These are phyloP conservation scores for Drosophila fuyamai DNA, from an alignment of 1,140 invertebrate genomes.

Conservation along the genomic window DNA sequence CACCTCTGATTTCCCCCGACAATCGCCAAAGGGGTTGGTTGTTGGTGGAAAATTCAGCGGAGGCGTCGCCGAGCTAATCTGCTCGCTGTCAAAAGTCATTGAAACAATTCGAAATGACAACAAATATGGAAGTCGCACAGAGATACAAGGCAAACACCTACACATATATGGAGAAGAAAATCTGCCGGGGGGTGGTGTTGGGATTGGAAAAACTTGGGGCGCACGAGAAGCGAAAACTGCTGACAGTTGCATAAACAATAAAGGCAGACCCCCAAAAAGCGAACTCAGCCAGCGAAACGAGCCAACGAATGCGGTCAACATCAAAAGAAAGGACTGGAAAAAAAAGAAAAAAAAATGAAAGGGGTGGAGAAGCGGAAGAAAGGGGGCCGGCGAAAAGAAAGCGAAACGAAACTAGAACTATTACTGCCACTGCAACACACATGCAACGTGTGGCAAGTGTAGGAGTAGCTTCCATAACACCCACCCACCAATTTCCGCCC, in stretches of 20 bases:
- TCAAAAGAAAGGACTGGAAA: constrained; percentile 63
- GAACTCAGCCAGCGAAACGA: constrained; percentile 39
- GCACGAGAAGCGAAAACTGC: constrained; percentile 66
- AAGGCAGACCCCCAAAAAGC: constrained; percentile 54
- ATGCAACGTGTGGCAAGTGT: constrained; percentile 20
- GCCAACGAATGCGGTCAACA: constrained; percentile 72
- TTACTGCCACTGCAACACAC: constrained; percentile 33
- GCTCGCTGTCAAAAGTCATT: constrained; percentile 77
- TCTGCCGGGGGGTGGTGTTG: constrained; percentile 1
- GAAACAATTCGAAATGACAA: constrained; percentile 81
- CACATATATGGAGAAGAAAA: not conserved
- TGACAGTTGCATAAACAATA: constrained; percentile 82
- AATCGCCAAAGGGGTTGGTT: constrained; percentile 9
- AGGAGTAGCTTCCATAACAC: constrained; percentile 10
- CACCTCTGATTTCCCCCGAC: constrained; percentile 64
- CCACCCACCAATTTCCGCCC: constrained; percentile 6
- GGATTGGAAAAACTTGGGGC: constrained; percentile 42
- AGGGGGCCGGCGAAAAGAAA: constrained; percentile 39
- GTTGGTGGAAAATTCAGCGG: constrained; percentile 7
- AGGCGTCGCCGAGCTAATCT: constrained; percentile 77
- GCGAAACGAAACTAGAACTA: constrained; percentile 53
- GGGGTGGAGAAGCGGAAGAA: constrained; percentile 18
- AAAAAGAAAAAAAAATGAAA: constrained; percentile 11
- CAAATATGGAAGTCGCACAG: constrained; percentile 71
- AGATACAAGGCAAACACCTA: constrained; percentile 59